Evolutionary conservation across 2,113 vertebrate genomes (phyloP), one percentile per base, ranked within the genome.

Genomic region (Asarcornis scutulata): DNA sequence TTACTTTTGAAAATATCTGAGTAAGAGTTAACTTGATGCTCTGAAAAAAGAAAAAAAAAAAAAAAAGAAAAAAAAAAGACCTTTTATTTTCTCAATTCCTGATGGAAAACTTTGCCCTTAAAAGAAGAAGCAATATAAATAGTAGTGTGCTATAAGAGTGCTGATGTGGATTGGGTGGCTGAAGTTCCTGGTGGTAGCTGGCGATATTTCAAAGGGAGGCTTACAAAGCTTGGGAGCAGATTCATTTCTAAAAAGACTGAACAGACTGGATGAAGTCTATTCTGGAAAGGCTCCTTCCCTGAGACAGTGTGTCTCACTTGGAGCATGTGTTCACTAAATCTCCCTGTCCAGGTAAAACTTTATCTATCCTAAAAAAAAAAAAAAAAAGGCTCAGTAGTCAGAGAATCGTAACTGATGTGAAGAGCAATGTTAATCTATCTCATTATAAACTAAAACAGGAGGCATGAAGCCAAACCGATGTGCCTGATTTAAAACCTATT

Each of bases 1-100:
- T 85, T 29, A 8, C 25, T 90, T 90, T 58, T 88, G 68, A 81
- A 86, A 96, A 85, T 50, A 95, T 16, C 11, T 72, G 71, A n/a
- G 9, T 63, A 78, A 68, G 44, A 88, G 31, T 83, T 93, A 90
- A 92, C 52, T 50, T 73, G 27, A 38, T 74, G 36, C 11, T 83
- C 18, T 55, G n/a, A 2, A 44, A 89, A 34, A 12, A 64, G 2
- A 44, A 89, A 34, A 12, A 64, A 22, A 27, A 27, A 12, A 64
- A 22, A 27, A 27, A 64, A 36, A 91, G 25, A 12, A 64, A 48
- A 91, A 34, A 13, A 64, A 50, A 29, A 71, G 1, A 32, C 13
- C 8, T 20, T 71, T 73, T 36, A 14, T 62, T 86, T 88, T 38
- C 23, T 84, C 26, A 7, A 3, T 64, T 87, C 20, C 53, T 66